These are phyloP conservation scores for Triplophysa rosa DNA, from an alignment of 2,113 vertebrate species.

Conservation along the genomic window DNA sequence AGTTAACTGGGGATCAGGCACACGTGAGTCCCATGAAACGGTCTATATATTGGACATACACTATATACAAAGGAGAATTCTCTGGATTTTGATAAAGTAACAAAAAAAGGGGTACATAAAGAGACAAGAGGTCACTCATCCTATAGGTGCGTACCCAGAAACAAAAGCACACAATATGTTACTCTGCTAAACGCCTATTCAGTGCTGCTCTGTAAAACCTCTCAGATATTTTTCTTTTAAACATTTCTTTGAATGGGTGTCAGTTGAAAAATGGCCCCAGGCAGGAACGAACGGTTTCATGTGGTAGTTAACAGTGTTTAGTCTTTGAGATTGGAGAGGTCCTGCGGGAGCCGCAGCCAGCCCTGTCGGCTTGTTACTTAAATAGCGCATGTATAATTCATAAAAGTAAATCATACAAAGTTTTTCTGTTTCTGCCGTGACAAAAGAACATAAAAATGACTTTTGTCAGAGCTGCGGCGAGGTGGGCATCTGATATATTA, in stretches of 20 bases:
- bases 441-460: neutral
- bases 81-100: no score
- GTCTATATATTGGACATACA: no score
- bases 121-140: no score
- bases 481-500: no score
- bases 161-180: no score
- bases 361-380: neutral
- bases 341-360: conserved; percentile 4
- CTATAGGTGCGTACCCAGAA: no score
- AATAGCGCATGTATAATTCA: conserved; percentile 24
- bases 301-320: conserved; percentile 20
- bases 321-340: neutral
- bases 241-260: conserved; percentile 5
- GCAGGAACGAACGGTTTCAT: neutral
- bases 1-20: no score
- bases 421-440: neutral
- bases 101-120: no score
- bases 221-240: neutral
- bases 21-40: no score
- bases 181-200: no score
- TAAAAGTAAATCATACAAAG: neutral
- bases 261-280: neutral
- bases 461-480: no score
- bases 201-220: neutral
- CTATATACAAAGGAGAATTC: no score